A percentile compares a stretch with the other conserved stretches of the same genome.
phyloP scores from a whole-genome alignment of 2,888 invertebrate species.

The Marasmarcha lunaedactyla region DNA sequence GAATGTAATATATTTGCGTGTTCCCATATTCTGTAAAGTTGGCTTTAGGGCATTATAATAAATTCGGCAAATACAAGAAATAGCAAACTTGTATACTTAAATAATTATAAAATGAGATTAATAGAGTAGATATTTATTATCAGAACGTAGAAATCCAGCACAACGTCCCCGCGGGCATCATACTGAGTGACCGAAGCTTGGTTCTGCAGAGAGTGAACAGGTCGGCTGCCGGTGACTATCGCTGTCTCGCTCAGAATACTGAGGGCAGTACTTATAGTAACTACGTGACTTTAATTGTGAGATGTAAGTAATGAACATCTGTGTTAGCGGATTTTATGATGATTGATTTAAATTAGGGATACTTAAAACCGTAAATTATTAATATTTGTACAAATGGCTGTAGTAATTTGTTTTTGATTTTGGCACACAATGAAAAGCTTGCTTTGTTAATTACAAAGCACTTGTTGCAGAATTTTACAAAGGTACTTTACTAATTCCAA shows the following conservation, averaged over 20 bases:
- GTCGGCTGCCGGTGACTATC: constrained; percentile 83
- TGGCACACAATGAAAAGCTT: background rate
- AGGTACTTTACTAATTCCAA: no score
- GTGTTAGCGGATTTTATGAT: no score
- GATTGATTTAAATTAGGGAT: background rate
- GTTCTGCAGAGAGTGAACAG: constrained; percentile 88
- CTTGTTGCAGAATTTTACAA: no score
- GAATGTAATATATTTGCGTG: no score
- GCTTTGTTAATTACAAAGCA: no score
- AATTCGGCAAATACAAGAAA: no score
- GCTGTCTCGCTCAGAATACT: constrained; percentile 87
- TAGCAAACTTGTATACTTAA: no score
- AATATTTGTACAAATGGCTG: background rate
- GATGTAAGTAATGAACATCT: constrained; percentile 75
- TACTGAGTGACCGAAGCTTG: constrained; percentile 89
- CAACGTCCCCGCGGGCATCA: constrained; percentile 83
- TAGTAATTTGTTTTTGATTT: background rate
- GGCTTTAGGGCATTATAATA: no score
- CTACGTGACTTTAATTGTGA: constrained; percentile 83
- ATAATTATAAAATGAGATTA: no score
- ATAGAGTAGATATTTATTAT: no score
- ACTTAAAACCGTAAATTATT: background rate
- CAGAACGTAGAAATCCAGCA: constrained; percentile 84
- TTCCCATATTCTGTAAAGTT: no score
- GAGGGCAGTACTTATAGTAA: constrained; percentile 92